Percentiles rank a stretch among this genome's conserved stretches.
These are phyloP conservation scores for Trigoniulus corallinus DNA, from an alignment of 1,140 invertebrate genomes.

Conservation along the genomic window DNA sequence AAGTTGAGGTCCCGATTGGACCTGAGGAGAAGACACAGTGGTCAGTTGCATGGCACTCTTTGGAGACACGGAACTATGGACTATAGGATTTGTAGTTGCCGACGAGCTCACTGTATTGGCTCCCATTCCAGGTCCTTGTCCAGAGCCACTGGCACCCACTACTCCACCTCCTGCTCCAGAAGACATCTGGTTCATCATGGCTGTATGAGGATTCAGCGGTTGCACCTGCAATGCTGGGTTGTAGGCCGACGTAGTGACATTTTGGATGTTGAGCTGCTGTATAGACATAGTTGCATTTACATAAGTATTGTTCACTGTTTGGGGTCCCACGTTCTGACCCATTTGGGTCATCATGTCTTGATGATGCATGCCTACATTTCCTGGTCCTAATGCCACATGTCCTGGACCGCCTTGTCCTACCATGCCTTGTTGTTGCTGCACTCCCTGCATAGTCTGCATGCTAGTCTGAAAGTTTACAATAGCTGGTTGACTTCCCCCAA, in stretches of 20 bases:
- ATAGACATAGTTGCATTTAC: constrained; percentile 35
- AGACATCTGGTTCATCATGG: constrained; percentile 4
- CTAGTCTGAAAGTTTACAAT: constrained; percentile 27
- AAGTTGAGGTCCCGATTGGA: constrained; percentile 15
- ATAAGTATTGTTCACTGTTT: constrained; percentile 34
- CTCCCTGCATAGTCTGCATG: constrained; percentile 22
- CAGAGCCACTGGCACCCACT: no score
- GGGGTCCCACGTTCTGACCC: constrained; percentile 21
- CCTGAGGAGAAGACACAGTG: constrained; percentile 12
- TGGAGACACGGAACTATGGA: constrained; percentile 13
- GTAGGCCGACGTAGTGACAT: constrained; percentile 19
- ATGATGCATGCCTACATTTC: constrained; percentile 7
- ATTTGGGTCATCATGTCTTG: constrained; percentile 16
- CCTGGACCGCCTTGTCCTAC: constrained; percentile 26
- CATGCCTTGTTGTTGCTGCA: constrained; percentile 11
- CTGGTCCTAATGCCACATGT: constrained; percentile 7
- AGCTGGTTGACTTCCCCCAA: constrained; percentile 27
- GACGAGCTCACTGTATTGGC: constrained; percentile 15
- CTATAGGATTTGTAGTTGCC: constrained; percentile 14
- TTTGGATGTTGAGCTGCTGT: constrained; percentile 35
- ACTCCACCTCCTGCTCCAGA: not conserved
- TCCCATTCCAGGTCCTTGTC: not conserved
- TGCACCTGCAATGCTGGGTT: constrained; percentile 12
- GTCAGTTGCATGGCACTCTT: constrained; percentile 11
- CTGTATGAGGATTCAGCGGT: constrained; percentile 10